Evolutionary conservation across 2,797 vertebrate species (phyloP).

Genomic region (Macropus fuliginosus): DNA sequence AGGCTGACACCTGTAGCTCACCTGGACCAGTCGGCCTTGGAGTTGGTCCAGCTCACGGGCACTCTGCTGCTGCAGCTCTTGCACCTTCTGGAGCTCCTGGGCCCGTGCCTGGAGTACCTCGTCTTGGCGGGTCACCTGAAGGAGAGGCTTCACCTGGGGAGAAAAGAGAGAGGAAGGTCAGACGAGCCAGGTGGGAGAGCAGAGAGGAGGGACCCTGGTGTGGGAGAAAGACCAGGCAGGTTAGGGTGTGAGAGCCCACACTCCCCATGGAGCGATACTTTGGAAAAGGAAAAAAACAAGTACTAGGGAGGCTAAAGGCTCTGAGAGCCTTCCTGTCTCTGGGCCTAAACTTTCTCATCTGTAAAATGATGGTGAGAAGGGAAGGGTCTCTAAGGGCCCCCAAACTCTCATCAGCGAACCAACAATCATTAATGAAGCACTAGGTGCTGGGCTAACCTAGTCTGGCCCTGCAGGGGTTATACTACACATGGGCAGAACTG

Average conservation of each 20-base stretch:
- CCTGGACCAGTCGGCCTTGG: slow-evolving; percentile 90
- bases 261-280: not conserved
- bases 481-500: no score
- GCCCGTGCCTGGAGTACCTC: slow-evolving; percentile 93
- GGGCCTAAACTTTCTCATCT: not conserved
- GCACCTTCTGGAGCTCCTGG: slow-evolving; percentile 90
- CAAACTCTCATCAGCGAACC: not conserved
- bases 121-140: slow-evolving; percentile 94
- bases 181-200: no score
- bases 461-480: not conserved
- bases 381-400: not conserved
- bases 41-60: slow-evolving; percentile 89
- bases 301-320: no score
- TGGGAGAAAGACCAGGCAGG: not conserved
- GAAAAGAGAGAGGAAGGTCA: no score
- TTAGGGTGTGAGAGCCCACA: not conserved
- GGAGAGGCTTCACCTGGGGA: slow-evolving; percentile 92
- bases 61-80: slow-evolving; percentile 88
- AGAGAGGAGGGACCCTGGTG: no score
- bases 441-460: not conserved
- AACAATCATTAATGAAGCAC: not conserved
- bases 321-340: not conserved
- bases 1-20: slow-evolving; percentile 61
- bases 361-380: no score
- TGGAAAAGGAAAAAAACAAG: no score